Conservation (phyloP, 53 echinoderm and acorn worm species). For the Paracentrotus lividus region DNA sequence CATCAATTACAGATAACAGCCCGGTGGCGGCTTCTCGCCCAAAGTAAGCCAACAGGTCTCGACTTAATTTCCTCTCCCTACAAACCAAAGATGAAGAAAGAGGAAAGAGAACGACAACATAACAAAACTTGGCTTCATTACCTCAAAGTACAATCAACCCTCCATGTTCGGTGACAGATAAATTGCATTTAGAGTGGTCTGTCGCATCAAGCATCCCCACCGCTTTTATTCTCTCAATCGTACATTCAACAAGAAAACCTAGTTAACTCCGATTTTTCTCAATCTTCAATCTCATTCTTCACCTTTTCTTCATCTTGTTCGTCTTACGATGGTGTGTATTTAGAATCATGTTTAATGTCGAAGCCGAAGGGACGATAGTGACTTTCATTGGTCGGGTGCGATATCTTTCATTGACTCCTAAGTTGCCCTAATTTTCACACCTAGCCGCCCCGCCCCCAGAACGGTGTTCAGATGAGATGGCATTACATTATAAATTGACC, state of each 20-base stretch:
- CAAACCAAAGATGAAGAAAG: not conserved
- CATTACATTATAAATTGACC: not conserved
- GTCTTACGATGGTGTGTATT: conserved; percentile 48
- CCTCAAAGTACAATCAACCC: conserved; percentile 69
- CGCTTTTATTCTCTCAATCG: conserved; percentile 39
- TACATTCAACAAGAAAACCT: conserved; percentile 32
- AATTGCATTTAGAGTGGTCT: conserved; percentile 56
- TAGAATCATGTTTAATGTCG: conserved; percentile 42
- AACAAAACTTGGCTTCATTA: conserved; percentile 63
- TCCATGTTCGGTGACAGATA: conserved; percentile 64
- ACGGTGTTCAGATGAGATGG: conserved; percentile 36
- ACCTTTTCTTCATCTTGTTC: not conserved
- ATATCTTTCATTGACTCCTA: conserved; percentile 61
- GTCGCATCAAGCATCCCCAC: conserved; percentile 27
- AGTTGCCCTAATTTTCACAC: conserved; percentile 71
- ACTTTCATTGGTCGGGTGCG: conserved; percentile 53
- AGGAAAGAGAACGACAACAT: conserved; percentile 9
- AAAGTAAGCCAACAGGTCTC: conserved; percentile 64
- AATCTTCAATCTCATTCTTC: not conserved
- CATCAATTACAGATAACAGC: conserved; percentile 60
- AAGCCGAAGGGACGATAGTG: conserved; percentile 2
- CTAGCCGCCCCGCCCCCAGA: conserved; percentile 63
- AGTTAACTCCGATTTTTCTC: conserved; percentile 24
- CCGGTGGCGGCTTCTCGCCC: conserved; percentile 53
- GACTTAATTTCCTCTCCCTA: conserved; percentile 63